A percentile compares a stretch with the other conserved stretches of the same genome.
These are phyloP conservation scores for Gasteruption jaculator DNA, from an alignment of 2,888 invertebrate species.

Conservation along the genomic window DNA sequence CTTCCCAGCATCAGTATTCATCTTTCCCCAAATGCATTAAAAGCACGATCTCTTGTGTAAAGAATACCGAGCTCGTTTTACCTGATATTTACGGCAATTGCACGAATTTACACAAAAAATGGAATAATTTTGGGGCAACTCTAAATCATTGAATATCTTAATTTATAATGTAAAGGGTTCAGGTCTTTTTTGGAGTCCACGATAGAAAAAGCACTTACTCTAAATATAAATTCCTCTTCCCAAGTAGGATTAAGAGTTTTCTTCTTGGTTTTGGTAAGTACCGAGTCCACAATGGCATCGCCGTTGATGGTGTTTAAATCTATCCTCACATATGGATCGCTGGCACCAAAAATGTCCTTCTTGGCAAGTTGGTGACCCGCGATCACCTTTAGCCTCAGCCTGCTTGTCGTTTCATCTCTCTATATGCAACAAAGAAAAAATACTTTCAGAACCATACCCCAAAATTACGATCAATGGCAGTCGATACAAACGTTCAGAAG, in stretches of 20 bases:
- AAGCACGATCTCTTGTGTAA: no score
- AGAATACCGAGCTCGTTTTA: no score
- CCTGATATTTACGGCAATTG: no score
- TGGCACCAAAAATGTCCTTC: constrained; percentile 98
- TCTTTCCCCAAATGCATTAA: no score
- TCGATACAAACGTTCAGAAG: no score
- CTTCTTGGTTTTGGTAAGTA: constrained; percentile 94
- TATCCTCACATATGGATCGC: constrained; percentile 95
- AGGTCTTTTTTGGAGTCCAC: not conserved
- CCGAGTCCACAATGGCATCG: constrained; percentile 86
- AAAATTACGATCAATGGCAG: no score
- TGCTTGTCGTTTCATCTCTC: constrained; percentile 76
- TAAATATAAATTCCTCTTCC: constrained; percentile 96
- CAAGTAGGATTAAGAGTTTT: constrained; percentile 96
- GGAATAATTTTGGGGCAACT: no score
- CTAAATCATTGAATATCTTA: constrained; percentile 1
- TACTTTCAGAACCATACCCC: no score
- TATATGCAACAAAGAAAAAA: constrained; percentile 44
- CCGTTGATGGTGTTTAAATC: constrained; percentile 81
- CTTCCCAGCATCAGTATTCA: no score
- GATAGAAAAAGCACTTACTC: constrained; percentile 61
- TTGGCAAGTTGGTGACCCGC: constrained; percentile 90
- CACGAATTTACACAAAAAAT: no score
- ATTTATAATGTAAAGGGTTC: not conserved
- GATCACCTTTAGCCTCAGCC: constrained; percentile 79